Percentiles rank a stretch among this genome's conserved stretches.
Conservation (phyloP, 2,888 invertebrate species). For the Pharmacophagus antenor region DNA sequence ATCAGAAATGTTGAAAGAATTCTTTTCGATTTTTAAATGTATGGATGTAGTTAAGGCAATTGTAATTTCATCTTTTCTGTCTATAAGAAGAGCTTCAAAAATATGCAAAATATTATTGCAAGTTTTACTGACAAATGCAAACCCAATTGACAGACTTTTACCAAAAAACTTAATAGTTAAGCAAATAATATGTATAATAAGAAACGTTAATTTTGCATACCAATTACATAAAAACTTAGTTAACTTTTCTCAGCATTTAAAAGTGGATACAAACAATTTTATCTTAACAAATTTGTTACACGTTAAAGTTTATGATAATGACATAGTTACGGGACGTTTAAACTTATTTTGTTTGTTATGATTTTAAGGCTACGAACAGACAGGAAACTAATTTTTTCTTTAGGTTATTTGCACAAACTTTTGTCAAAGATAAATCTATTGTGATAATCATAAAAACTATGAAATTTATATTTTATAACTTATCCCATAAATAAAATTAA, state of each 20-base stretch:
- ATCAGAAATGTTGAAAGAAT: too few species aligned
- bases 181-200: not conserved
- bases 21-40: not conserved
- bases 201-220: not conserved
- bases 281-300: slow-evolving; percentile 3
- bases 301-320: slow-evolving; percentile 2
- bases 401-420: not conserved
- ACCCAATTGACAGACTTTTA: not conserved
- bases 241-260: slow-evolving; percentile 1
- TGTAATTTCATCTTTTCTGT: not conserved
- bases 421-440: not conserved
- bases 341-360: not conserved
- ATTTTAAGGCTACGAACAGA: not conserved
- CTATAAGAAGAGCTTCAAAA: not conserved
- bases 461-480: too few species aligned
- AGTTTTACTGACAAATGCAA: too few species aligned
- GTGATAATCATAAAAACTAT: not conserved
- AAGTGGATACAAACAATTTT: slow-evolving; percentile 8
- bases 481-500: too few species aligned
- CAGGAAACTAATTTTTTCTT: not conserved
- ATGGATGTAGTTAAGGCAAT: not conserved
- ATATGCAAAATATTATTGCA: too few species aligned
- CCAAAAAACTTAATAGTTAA: not conserved
- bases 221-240: not conserved
- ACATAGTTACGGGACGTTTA: not conserved